phyloP scores from a whole-genome alignment of 2,888 invertebrate species.

The Himalopsyche tibetana region DNA sequence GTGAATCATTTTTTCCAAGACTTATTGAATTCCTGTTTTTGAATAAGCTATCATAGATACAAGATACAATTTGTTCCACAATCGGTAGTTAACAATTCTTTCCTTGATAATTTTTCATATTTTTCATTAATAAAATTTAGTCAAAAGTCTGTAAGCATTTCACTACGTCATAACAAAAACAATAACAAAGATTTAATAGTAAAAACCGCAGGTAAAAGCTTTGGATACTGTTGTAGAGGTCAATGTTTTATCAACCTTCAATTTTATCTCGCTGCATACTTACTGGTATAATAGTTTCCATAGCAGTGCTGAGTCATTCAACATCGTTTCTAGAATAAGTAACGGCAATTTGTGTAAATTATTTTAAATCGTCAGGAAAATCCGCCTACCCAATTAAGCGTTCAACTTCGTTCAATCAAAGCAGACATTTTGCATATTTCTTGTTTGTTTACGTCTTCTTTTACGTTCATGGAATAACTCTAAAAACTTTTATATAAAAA shows the following conservation, averaged over 20 bases:
- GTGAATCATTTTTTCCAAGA: conserved; percentile 67
- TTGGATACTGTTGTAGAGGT: neutral
- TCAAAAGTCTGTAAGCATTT: no score
- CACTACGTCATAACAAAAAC: neutral
- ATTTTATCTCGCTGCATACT: neutral
- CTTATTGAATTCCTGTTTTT: no score
- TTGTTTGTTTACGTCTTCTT: neutral
- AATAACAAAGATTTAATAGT: neutral
- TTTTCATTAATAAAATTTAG: no score
- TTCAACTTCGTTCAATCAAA: neutral
- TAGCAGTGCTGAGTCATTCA: neutral
- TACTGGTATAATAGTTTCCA: neutral
- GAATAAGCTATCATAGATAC: no score
- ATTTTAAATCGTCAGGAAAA: neutral
- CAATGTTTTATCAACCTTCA: conserved; percentile 8
- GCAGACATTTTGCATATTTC: neutral
- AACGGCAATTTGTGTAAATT: neutral
- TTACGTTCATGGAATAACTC: no score
- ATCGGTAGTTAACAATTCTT: no score
- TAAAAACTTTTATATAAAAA: no score
- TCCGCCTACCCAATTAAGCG: neutral
- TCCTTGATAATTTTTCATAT: no score
- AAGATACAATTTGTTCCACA: no score
- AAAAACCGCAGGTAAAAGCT: neutral
- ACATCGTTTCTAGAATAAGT: neutral